Base-by-base conservation (phyloP, 1,140 invertebrate genomes). In the Acromyrmex charruanus region DNA sequence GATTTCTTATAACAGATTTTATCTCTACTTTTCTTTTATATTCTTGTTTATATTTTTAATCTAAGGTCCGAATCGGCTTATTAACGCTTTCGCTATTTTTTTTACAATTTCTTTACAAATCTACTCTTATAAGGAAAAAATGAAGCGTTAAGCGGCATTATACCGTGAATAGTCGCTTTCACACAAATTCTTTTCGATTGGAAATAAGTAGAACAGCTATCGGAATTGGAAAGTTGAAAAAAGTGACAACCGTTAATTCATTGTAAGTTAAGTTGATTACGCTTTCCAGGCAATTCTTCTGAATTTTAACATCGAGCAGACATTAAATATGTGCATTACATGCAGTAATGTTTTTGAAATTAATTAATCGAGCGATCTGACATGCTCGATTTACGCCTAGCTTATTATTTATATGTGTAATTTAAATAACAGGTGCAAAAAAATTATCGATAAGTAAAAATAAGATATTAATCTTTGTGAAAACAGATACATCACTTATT, bases 141-240 rank as follows among this genome's bases (percentile, higher is more conserved):
- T 35, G 1, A 18, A 65, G 9, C 10, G 18, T 49, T 79, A 51
- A 66, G 10, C 18, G 14, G 14, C 28, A 12, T 63, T 63, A 39
- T 21, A 68, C 55, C 6, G 28, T 12, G 25, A 66, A 51, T 66
- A 66, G 2, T 25, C 18, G 1, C 28, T 68, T 59, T 58, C 18
- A 35, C n/a, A 14, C 21, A 68, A 18, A 80, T 80, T 16, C 10
- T 28, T 77, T 16, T 2, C 58, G 9, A 61, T 44, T 63, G 58
- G 44, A 63, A 77, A 49, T 49, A 66, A 80, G 77, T 66, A 28
- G 61, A 53, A 68, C 77, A 53, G 14, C n/a, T 31, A 25, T 65
- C 25, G n/a, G 44, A 35, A 80, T 66, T 53, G 44, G 49, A 80
- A 80, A 80, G 28, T 68, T 35, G 49, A 31, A 53, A 68, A 66